Conservation (phyloP, 2,113 vertebrate genomes). For the Diadophis punctatus region DNA sequence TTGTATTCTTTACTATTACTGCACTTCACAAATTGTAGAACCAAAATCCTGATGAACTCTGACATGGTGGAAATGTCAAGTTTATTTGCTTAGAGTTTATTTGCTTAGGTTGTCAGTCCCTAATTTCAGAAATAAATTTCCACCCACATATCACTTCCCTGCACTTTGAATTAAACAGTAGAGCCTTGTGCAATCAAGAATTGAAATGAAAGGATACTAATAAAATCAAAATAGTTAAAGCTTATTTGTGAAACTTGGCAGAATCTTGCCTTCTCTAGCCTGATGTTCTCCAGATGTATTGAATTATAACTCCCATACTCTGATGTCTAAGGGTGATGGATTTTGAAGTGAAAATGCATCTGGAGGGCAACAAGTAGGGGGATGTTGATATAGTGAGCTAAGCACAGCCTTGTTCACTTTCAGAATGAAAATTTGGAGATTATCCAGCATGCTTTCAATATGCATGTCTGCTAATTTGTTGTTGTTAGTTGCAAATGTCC, state of each 20-base stretch:
- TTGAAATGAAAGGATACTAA: background rate
- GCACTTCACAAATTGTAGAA: background rate
- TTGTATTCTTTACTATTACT: background rate
- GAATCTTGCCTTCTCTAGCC: background rate
- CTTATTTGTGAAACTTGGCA: background rate
- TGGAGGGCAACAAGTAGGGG: background rate
- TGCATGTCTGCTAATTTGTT: background rate
- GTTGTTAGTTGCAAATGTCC: too few species aligned
- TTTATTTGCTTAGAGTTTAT: background rate
- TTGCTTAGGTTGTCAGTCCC: too few species aligned
- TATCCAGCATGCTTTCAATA: background rate
- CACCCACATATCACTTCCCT: background rate
- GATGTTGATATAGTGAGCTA: background rate
- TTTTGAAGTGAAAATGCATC: background rate
- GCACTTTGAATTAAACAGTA: background rate
- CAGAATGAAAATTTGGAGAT: background rate
- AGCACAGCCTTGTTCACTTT: background rate
- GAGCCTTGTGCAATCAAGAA: background rate
- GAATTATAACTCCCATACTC: background rate
- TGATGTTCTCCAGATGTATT: background rate
- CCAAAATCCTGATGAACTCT: background rate
- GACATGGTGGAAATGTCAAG: background rate
- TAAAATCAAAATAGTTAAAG: background rate
- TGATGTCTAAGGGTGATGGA: too few species aligned
- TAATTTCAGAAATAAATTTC: background rate